Base-by-base conservation (phyloP, 2,113 vertebrate genomes). In the Dryoscopus gambensis region DNA sequence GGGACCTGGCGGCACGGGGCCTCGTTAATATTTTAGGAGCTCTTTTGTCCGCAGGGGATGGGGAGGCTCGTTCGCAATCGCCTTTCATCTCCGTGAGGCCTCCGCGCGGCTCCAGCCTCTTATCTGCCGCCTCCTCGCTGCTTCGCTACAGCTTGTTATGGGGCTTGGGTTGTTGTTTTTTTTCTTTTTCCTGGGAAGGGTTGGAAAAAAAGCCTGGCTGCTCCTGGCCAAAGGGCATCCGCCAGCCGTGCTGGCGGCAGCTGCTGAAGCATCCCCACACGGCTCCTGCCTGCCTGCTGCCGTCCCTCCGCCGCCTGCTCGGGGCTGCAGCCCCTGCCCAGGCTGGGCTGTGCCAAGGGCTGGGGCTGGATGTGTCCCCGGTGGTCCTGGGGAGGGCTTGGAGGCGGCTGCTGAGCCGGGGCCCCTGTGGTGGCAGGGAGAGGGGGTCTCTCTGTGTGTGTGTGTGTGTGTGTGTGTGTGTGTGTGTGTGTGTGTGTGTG, bases 21-120 rank as follows among this genome's bases (percentile, higher is more conserved):
- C 94, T 96, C 44, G 73, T 95, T 96, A 96, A 95, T 96, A 94
- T 95, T 96, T 96, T 95, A 97, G 95, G 93, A 97, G 94, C 87
- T 92, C 84, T 78, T 92, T 92, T 94, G 91, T 95, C 95, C 69
- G 56, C 93, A 84, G 95, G 94, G 94, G 93, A 90, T 65, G 87
- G 73, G 80, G 64, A 86, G 87, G 90, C 78, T 91, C 31, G 39
- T 70, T 87, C 27, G 70, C 92, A 91, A 93, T 90, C 28, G 86
- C 89, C 94, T 95, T 97, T 97, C 94, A 95, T 97, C 95, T 95
- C 89, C 4, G 74, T 44, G 94, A 95, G 95, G 94, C 94, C 92
- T 92, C 89, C 7, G 87, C 30, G 8, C 42, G 7, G 90, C 83
- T 91, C 63, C 79, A 90, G 85, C 79, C 84, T 89, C 84, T 95